A percentile compares a stretch with the other conserved stretches of the same genome.
These are phyloP conservation scores for Ptychochromis oligacanthus DNA, from an alignment of 2,113 vertebrate genomes.

Conservation along the genomic window DNA sequence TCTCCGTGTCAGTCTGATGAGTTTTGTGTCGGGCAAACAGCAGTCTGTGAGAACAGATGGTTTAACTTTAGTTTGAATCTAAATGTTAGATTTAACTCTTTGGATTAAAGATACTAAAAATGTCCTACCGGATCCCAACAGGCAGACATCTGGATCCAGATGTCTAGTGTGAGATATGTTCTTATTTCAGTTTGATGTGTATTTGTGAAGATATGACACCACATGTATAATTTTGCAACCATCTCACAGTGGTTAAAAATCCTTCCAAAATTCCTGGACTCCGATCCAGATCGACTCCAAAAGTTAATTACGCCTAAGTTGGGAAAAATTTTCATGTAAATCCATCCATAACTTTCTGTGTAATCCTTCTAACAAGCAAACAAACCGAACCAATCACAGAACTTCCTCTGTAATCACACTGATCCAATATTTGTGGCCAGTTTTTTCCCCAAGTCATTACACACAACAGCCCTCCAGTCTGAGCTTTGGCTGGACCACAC, in stretches of 20 bases:
- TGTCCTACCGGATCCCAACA: background rate
- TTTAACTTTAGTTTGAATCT: too few species aligned
- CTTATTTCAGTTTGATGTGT: background rate
- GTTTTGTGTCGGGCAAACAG: too few species aligned
- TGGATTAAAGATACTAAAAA: background rate
- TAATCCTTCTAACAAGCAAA: slow-evolving; percentile 6
- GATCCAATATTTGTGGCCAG: slow-evolving; percentile 10
- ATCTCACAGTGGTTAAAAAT: background rate
- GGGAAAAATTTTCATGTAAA: background rate
- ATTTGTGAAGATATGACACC: background rate
- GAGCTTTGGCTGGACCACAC: slow-evolving; percentile 11
- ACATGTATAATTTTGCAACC: background rate
- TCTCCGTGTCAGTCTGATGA: background rate
- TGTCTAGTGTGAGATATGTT: background rate
- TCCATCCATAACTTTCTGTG: background rate
- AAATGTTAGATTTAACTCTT: too few species aligned
- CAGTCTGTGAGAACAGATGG: too few species aligned
- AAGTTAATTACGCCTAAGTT: background rate
- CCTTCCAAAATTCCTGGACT: background rate
- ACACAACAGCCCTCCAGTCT: slow-evolving; percentile 2
- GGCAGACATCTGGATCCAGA: background rate
- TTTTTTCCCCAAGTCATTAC: background rate
- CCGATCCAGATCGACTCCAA: background rate
- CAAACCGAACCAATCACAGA: background rate
- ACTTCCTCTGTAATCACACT: background rate